A percentile compares a stretch with the other conserved stretches of the same genome.
Conservation (phyloP, 2,888 invertebrate genomes). For the Megaustenia siamemsis region DNA sequence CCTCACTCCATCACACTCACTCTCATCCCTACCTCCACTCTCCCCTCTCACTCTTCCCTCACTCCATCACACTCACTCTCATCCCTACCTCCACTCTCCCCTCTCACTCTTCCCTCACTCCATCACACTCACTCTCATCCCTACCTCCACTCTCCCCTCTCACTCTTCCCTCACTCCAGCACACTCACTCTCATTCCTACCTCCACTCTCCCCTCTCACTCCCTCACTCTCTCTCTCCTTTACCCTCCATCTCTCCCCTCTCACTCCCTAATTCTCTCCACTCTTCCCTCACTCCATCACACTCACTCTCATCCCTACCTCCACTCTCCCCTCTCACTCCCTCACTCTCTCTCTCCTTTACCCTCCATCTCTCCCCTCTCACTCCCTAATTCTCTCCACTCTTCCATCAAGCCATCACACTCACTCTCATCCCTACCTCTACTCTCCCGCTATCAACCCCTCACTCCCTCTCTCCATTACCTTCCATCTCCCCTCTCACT, state of each 20-base stretch:
- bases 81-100: neutral
- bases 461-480: neutral
- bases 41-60: neutral
- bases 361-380: no score
- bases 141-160: neutral
- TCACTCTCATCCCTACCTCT: neutral
- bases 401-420: neutral
- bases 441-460: neutral
- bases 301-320: neutral
- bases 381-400: no score
- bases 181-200: slow-evolving; percentile 38
- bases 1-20: neutral
- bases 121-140: neutral
- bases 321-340: neutral
- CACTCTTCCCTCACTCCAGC: neutral
- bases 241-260: neutral
- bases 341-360: slow-evolving; percentile 26
- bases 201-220: neutral
- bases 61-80: neutral
- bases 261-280: neutral
- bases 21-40: neutral
- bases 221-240: neutral
- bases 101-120: no score
- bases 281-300: neutral
- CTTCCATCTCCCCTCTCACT: no score